Conservation (phyloP, 2,797 vertebrate species). For the Hoplostethus mediterraneus region DNA sequence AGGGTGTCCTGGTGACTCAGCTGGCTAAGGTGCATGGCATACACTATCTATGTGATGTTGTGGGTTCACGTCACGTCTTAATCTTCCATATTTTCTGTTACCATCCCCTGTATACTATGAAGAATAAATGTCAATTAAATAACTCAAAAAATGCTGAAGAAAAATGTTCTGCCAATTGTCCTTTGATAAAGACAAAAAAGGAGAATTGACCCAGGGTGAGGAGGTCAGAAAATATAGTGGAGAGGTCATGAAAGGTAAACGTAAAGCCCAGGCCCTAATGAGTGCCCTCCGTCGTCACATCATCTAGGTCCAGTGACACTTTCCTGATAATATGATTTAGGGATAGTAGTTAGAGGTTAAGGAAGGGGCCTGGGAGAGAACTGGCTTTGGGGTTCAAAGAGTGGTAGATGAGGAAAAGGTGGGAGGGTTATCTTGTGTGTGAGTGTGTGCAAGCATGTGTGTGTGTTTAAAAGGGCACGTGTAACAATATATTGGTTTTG, state of each 20-base stretch:
- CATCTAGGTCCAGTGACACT: slow-evolving; percentile 13
- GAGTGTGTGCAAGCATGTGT: background rate
- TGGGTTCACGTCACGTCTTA: background rate
- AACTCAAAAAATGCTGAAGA: background rate
- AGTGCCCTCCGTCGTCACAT: slow-evolving; percentile 33
- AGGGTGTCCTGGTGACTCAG: no score
- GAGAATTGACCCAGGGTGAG: background rate
- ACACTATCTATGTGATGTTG: no score
- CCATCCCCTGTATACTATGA: background rate
- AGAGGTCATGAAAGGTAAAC: slow-evolving; percentile 13
- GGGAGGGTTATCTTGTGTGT: background rate
- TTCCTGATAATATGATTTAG: slow-evolving; percentile 33
- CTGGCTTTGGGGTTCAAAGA: slow-evolving; percentile 20
- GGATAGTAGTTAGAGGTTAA: slow-evolving; percentile 17
- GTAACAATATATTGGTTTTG: background rate
- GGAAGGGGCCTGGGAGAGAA: slow-evolving; percentile 23
- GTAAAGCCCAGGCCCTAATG: slow-evolving; percentile 18
- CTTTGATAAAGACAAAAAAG: slow-evolving; percentile 5
- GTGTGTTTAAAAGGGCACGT: background rate
- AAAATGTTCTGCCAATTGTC: background rate
- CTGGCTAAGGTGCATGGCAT: no score
- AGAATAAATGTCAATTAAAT: background rate
- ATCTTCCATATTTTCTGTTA: background rate
- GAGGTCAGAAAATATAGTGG: slow-evolving; percentile 11
- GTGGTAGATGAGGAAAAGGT: background rate